Conservation (phyloP, 2,888 invertebrate genomes). For the Hemaris fuciformis region DNA sequence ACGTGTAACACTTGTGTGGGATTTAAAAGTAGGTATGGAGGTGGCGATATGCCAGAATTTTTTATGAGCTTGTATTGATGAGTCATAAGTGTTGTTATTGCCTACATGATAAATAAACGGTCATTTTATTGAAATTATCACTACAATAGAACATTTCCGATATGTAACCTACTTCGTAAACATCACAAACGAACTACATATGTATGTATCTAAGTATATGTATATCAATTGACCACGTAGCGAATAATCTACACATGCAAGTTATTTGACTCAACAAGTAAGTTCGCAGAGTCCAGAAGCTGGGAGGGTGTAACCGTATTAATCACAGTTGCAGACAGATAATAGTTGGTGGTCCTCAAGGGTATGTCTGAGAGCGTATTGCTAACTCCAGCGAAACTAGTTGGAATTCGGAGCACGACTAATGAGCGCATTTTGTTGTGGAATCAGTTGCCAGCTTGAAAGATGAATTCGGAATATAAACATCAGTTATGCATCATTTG, state of each 20-base stretch:
- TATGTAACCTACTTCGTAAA: too few species aligned
- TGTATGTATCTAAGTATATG: too few species aligned
- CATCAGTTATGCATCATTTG: not conserved
- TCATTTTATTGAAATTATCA: too few species aligned
- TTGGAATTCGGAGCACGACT: not conserved
- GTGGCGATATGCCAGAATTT: too few species aligned
- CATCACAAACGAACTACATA: not conserved
- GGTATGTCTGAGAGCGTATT: not conserved
- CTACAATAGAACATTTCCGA: too few species aligned
- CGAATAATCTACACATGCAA: too few species aligned
- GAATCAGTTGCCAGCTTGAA: not conserved
- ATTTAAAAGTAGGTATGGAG: too few species aligned
- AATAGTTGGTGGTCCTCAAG: not conserved
- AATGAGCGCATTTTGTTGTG: not conserved
- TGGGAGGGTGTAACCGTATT: not conserved
- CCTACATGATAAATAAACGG: too few species aligned
- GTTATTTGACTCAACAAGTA: not conserved
- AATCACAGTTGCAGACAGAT: not conserved
- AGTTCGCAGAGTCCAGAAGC: not conserved
- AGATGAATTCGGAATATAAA: not conserved
- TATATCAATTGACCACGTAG: not conserved
- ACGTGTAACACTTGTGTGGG: too few species aligned
- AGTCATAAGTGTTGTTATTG: too few species aligned
- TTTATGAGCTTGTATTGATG: too few species aligned
- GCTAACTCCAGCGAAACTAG: slow-evolving; percentile 2